Evolutionary conservation across 2,888 invertebrate species (phyloP).

Genomic region (Chirona hameri): DNA sequence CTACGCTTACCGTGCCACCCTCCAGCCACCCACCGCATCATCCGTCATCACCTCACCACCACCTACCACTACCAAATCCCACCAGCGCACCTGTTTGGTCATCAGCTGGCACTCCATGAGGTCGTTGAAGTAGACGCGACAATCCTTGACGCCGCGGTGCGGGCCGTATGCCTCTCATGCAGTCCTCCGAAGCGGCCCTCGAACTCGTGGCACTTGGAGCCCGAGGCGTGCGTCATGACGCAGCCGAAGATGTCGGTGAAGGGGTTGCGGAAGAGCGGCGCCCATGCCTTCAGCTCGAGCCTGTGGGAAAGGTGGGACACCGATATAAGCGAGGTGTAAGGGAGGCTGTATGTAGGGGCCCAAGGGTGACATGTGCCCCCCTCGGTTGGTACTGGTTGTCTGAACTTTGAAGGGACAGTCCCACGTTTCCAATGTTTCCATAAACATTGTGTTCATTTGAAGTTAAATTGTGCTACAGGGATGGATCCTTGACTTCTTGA

Average conservation of each 20-base stretch:
- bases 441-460: no score
- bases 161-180: constrained; percentile 25
- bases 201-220: not conserved
- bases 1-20: not conserved
- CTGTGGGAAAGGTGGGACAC: not conserved
- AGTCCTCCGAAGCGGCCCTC: not conserved
- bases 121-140: not conserved
- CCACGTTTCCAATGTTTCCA: no score
- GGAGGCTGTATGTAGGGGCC: no score
- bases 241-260: constrained; percentile 8
- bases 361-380: no score
- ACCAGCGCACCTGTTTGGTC: not conserved
- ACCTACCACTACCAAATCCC: not conserved
- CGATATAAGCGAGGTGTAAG: not conserved
- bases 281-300: not conserved
- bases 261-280: not conserved
- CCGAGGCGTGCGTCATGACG: not conserved
- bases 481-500: no score
- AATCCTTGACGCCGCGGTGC: not conserved
- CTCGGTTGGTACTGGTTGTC: no score
- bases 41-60: not conserved
- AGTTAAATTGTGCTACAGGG: no score
- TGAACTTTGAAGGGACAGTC: no score
- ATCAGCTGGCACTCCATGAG: not conserved
- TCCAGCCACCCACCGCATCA: not conserved